Base-by-base conservation (phyloP, 2,113 vertebrate species). In the Camelus bactrianus region DNA sequence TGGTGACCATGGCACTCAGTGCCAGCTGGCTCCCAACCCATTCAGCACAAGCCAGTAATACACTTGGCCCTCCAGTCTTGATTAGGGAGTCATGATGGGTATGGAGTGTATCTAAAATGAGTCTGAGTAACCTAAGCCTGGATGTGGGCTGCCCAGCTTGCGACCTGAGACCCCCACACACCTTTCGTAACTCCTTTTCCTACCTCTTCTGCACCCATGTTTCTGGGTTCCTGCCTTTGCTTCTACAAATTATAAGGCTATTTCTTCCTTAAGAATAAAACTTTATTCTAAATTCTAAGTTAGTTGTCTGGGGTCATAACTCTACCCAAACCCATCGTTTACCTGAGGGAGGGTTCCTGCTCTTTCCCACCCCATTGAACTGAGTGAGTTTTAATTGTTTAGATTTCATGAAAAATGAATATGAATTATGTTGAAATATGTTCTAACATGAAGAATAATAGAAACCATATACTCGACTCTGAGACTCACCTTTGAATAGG, bases 91-190 rank as follows among this genome's bases (percentile, higher is more conserved):
- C 50, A 38, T 17, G 10, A 5, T 17, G 19, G 8, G 52, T 32
- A 30, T 9, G 2, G 10, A 8, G 2, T 35, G 12, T 8, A 28
- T 3, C 2, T 32, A n/a, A 20, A 69, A 10, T 17, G 22, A 38
- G 0, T 69, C 30, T 77, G 54, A n/a, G 14, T 14, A 52, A n/a
- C 3, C 6, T 52, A 58, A 20, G 0, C 8, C 9, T 77, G 80
- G 5, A 2, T 24, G 5, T 26, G 4, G 1, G 8, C 65, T 76
- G 12, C 28, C 38, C 86, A 22, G 22, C 17, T 1, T 80, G 7
- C 8, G 8, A 58, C 3, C 48, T 0, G 10, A 54, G 30, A 12
- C 2, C 5, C 5, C 14, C 8, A 64, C 0, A n/a, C 5, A 7
- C 1, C 6, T 84, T 56, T 46, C 70, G 28, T 5, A 30, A 26